Evolutionary conservation across 2,888 invertebrate genomes (phyloP), one percentile per base, ranked within the genome.

Genomic region (Monoplex corrugatus): DNA sequence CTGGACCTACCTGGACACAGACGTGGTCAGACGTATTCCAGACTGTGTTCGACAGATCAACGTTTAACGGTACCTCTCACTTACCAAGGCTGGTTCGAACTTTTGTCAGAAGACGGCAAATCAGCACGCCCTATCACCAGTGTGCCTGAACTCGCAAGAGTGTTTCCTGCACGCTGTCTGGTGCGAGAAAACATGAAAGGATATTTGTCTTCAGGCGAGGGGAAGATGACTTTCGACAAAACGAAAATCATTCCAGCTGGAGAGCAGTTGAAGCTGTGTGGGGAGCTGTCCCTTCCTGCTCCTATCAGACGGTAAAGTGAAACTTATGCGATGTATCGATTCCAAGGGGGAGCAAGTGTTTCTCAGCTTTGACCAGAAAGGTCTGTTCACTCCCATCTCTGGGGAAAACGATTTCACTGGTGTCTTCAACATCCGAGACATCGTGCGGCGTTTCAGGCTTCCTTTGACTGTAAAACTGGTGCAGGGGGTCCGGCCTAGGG

Each of bases 381-480:
- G 98, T 68, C 97, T 98, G 95, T 98, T 99, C 96, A 98, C 98
- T 94, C 98, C 98, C 85, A 97, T 99, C 89, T 99, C 99, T 91
- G 97, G 98, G 94, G 98, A 98, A 96, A 98, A 98, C 94, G 98
- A 98, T 96, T 98, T 99, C 92, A 98, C 98, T 95, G 99, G 99
- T 40, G 99, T 99, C 35, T 99, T 99, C 96, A 98, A 98, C 91
- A 98, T 98, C 32, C 97, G 98, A 95, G 98, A 98, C 94, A 97
- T 99, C 92, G 96, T 99, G 89, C 97, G 98, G 92, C 93, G 95
- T 38, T 99, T 99, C 96, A 97, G 99, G 92, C 97, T 99, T 96
- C 99, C 99, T 45, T 97, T 99, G 92, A 98, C 98, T 92, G 98
- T 99, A 32, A 97, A 98, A 94, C 97, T 99, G 94, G 98, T 99